A percentile compares a stretch with the other conserved stretches of the same genome.
These are phyloP conservation scores for Rhodinocichla rosea DNA, from an alignment of 2,113 vertebrate species.

Conservation along the genomic window DNA sequence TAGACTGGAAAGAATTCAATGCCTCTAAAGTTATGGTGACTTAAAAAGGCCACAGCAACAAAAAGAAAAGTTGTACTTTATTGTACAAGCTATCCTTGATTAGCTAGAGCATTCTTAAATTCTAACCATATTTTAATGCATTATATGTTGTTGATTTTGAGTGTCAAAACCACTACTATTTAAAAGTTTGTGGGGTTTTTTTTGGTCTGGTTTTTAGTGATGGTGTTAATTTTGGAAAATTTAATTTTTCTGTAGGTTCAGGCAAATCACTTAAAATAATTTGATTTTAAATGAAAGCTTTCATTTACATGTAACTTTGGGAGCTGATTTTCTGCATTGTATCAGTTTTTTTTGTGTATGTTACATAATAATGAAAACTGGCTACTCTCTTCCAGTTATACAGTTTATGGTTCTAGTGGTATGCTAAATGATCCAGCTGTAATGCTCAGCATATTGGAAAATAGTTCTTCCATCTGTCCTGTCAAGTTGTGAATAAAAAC, in stretches of 20 bases:
- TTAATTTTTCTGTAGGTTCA: not conserved
- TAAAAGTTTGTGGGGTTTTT: not conserved
- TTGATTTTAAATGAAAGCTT: not conserved
- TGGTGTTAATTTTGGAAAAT: not conserved
- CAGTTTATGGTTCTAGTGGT: not conserved
- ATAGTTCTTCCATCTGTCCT: not conserved
- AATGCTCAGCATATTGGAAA: slow-evolving; percentile 12
- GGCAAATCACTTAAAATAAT: not conserved
- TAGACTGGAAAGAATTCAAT: not conserved
- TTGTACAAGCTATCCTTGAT: not conserved
- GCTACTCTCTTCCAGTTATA: not conserved
- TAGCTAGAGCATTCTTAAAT: not conserved
- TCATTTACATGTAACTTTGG: not conserved
- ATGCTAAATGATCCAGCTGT: slow-evolving; percentile 11
- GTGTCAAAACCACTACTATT: not conserved
- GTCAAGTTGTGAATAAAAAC: not conserved
- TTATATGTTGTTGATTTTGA: not conserved
- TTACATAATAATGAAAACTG: not conserved
- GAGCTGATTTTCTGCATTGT: not conserved
- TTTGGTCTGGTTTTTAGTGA: not conserved
- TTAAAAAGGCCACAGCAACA: not conserved
- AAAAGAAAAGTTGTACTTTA: not conserved
- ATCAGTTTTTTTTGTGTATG: not conserved
- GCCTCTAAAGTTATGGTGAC: not conserved
- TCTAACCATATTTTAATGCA: not conserved